These are phyloP conservation scores for Macrochelys suwanniensis DNA, from an alignment of 2,797 vertebrate species.

Conservation along the genomic window DNA sequence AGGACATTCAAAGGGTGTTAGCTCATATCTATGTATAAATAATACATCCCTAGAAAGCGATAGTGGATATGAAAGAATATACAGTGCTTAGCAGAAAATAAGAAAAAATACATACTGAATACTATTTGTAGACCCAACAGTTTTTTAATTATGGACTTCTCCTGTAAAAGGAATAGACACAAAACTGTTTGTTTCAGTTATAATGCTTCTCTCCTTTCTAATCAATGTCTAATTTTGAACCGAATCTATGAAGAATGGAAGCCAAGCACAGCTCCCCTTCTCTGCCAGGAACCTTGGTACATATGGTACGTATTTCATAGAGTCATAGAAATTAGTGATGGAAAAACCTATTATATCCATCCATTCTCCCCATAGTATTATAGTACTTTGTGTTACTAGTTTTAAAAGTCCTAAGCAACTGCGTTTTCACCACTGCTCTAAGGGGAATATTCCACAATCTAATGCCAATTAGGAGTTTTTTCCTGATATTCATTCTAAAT, in stretches of 20 bases:
- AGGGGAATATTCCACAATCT: neutral
- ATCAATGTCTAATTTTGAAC: neutral
- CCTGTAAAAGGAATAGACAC: too few species aligned
- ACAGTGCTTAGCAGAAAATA: neutral
- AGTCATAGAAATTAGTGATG: neutral
- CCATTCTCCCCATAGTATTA: neutral
- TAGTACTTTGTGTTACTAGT: neutral
- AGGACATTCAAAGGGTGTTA: neutral
- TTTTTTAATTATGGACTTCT: neutral
- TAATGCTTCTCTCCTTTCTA: neutral
- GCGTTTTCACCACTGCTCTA: neutral
- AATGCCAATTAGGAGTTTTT: neutral
- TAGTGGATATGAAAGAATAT: neutral
- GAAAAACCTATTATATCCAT: neutral
- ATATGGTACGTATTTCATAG: neutral
- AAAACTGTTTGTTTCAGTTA: neutral
- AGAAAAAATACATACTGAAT: neutral
- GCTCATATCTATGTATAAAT: neutral
- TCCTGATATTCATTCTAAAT: neutral
- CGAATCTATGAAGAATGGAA: too few species aligned
- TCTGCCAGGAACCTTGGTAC: neutral
- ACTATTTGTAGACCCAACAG: neutral
- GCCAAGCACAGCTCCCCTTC: neutral
- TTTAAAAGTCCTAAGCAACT: accelerated
- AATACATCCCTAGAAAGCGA: neutral